phyloP scores from a whole-genome alignment of 2,888 invertebrate genomes.

The Leptura quadrifasciata region DNA sequence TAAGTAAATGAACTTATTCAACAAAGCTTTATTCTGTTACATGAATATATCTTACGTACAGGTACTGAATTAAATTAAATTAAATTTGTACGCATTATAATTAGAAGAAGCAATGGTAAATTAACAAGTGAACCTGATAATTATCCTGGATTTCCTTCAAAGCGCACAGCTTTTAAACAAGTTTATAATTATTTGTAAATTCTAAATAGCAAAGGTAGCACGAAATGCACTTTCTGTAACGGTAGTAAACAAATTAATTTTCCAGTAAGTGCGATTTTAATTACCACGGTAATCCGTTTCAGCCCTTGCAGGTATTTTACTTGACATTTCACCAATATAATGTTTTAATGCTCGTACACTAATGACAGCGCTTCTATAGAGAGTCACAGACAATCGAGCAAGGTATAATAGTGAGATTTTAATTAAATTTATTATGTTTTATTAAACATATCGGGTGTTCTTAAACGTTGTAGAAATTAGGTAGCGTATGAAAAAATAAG shows the following conservation, averaged over 20 bases:
- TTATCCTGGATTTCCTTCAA: background rate
- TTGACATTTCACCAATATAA: too few species aligned
- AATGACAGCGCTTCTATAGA: too few species aligned
- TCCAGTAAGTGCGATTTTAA: background rate
- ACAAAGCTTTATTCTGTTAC: too few species aligned
- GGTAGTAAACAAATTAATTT: background rate
- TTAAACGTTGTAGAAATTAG: too few species aligned
- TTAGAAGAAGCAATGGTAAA: background rate
- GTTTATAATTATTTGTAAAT: background rate
- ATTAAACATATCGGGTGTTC: too few species aligned
- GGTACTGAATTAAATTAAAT: background rate
- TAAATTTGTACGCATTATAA: background rate
- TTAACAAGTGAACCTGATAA: background rate
- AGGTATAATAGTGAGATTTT: too few species aligned
- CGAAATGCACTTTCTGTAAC: background rate
- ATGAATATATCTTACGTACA: background rate
- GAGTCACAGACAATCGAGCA: too few species aligned
- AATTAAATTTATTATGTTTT: too few species aligned
- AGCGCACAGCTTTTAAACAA: background rate
- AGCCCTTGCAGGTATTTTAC: background rate
- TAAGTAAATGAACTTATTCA: too few species aligned
- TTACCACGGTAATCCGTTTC: background rate
- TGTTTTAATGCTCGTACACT: too few species aligned
- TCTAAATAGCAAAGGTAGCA: background rate
- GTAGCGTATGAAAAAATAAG: too few species aligned